phyloP scores from a whole-genome alignment of 2,113 vertebrate species.

The Hyla sarda region DNA sequence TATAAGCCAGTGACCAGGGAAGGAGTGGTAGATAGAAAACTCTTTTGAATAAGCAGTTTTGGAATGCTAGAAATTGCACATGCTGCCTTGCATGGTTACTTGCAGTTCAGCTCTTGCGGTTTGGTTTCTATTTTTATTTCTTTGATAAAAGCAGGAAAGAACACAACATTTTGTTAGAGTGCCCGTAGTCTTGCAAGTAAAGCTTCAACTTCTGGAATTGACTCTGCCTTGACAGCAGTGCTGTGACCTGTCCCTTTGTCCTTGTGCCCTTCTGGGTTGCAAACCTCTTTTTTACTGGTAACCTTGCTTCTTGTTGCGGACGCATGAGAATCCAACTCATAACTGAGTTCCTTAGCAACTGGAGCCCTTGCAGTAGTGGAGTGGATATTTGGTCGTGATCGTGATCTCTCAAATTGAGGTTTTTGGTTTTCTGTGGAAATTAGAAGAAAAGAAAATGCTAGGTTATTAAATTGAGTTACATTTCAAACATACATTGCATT shows the following conservation, averaged over 20 bases:
- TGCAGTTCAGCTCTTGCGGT: neutral
- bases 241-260: slow-evolving; percentile 72
- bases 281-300: slow-evolving; percentile 69
- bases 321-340: slow-evolving; percentile 76
- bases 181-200: slow-evolving; percentile 90
- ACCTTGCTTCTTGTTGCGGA: slow-evolving; percentile 70
- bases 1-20: neutral
- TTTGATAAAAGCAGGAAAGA: neutral
- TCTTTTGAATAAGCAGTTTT: neutral
- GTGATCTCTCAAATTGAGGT: slow-evolving; percentile 82
- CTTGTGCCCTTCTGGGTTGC: slow-evolving; percentile 69
- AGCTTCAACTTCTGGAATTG: slow-evolving; percentile 87
- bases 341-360: slow-evolving; percentile 81
- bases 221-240: slow-evolving; percentile 74
- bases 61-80: neutral
- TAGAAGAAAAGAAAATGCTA: slow-evolving; percentile 62
- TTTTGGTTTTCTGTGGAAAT: slow-evolving; percentile 87
- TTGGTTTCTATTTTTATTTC: neutral
- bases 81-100: neutral
- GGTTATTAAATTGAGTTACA: slow-evolving; percentile 35
- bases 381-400: slow-evolving; percentile 82
- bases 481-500: slow-evolving; percentile 34
- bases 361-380: slow-evolving; percentile 76
- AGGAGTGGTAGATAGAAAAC: neutral
- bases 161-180: slow-evolving; percentile 72